Percentiles rank a stretch among this genome's conserved stretches.
Evolutionary conservation across 1,140 invertebrate genomes (phyloP).

Genomic region (Lerema accius): DNA sequence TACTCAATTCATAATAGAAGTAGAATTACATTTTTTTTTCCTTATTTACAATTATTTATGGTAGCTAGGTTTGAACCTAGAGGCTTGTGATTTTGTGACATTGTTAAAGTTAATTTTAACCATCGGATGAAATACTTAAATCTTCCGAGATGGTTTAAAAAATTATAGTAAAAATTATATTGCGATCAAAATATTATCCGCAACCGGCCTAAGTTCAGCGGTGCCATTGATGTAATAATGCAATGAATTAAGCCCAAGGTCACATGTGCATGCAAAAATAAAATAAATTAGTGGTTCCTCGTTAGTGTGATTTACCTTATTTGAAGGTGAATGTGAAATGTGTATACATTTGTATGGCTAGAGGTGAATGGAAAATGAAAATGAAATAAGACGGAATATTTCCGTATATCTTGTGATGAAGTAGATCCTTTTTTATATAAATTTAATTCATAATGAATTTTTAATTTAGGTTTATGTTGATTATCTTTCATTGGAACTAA

Average conservation of each 20-base stretch:
- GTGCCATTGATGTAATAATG: conserved; percentile 20
- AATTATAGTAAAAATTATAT: not conserved
- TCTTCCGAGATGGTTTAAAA: too few relatives aligned
- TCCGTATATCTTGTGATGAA: too few relatives aligned
- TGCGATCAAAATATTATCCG: not conserved
- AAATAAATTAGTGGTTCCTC: conserved; percentile 14
- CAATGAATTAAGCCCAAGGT: conserved; percentile 30
- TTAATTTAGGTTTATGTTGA: too few relatives aligned
- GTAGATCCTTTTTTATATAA: too few relatives aligned
- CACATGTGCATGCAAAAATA: conserved; percentile 13
- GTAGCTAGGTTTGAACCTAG: too few relatives aligned
- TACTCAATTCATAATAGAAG: not conserved
- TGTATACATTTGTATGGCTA: conserved; percentile 2
- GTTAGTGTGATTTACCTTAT: conserved; percentile 23
- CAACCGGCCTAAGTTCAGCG: not conserved
- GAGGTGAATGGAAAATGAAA: conserved; percentile 7
- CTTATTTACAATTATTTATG: too few relatives aligned
- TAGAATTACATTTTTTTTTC: not conserved
- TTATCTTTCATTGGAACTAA: too few relatives aligned
- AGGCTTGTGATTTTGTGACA: too few relatives aligned
- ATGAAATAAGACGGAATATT: too few relatives aligned
- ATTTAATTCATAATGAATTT: too few relatives aligned
- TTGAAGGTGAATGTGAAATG: conserved; percentile 5
- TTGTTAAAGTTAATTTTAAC: too few relatives aligned
- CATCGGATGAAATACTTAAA: too few relatives aligned